Percentiles rank a stretch among this genome's conserved stretches.
Evolutionary conservation across 2,113 vertebrate species (phyloP).

Genomic region (Pyrgilauda ruficollis): DNA sequence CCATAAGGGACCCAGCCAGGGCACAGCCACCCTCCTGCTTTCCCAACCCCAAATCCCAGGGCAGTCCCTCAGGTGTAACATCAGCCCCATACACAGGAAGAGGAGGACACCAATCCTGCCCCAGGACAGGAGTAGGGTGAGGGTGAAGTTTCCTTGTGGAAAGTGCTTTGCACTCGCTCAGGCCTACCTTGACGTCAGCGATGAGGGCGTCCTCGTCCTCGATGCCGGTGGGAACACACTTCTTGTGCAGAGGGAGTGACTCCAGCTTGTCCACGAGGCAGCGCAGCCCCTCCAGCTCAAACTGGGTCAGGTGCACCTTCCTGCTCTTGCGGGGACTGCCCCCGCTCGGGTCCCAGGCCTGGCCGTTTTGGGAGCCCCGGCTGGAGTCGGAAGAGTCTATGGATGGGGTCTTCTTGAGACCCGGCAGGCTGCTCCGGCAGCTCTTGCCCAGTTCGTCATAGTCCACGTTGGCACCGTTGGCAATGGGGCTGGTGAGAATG

Average conservation of each 20-base stretch:
- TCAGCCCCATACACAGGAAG: not conserved
- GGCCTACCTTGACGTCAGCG: conserved; percentile 82
- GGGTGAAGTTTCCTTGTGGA: fast-evolving
- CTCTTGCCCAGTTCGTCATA: conserved; percentile 73
- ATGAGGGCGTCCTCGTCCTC: conserved; percentile 87
- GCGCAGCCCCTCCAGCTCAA: conserved; percentile 91
- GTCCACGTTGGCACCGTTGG: conserved; percentile 76
- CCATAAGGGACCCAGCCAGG: not conserved
- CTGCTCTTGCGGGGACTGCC: conserved; percentile 71
- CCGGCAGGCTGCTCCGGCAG: conserved; percentile 69
- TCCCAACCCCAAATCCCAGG: not conserved
- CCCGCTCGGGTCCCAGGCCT: conserved; percentile 70
- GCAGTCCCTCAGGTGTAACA: too few species aligned
- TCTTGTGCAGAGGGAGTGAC: conserved; percentile 89
- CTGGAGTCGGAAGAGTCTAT: conserved; percentile 74
- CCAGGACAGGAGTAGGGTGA: fast-evolving
- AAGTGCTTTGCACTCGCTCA: fast-evolving
- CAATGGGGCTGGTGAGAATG: conserved; percentile 75
- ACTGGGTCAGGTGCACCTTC: conserved; percentile 84
- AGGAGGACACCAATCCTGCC: not conserved
- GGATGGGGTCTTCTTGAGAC: conserved; percentile 74
- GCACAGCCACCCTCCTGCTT: not conserved
- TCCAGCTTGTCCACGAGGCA: conserved; percentile 93
- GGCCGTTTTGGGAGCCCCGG: conserved; percentile 76
- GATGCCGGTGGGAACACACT: conserved; percentile 91